Base-by-base conservation (phyloP, 1,140 invertebrate species). In the Drosophila equinoxialis region DNA sequence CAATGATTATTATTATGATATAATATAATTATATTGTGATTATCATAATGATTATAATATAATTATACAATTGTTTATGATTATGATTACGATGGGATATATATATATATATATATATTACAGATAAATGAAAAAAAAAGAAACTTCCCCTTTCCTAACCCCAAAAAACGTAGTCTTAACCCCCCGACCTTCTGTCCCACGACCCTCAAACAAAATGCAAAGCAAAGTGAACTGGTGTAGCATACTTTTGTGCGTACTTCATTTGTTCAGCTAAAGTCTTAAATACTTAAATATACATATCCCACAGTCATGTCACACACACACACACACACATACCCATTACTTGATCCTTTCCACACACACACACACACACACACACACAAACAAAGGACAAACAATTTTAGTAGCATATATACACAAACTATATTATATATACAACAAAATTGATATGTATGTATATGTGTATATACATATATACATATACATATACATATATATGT, bases 171-270 rank as follows among this genome's bases (percentile, higher is more conserved):
- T 48, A 48, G 14, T 17, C 8, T 17, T 17, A 76, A 62, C 67
- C 48, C 23, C 60, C 30, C 4, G 10, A 0, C 17, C 1, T 35
- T 33, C 33, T 35, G 11, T 17, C 26, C 45, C 71, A 23, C 5
- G 14, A 11, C 23, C 26, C 23, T 0, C 3, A 26, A 70, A 37
- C n/a, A 14, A 39, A 61, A 39, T 13, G 61, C 72, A 71, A 71
- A 78, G 72, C 72, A 78, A 85, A 83, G 83, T 76, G 79, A 87
- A 87, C 75, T 79, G 71, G 75, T 71, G 65, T 72, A 82, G 79
- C 69, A 71, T 79, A 67, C 68, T 77, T 82, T 87, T 83, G 69
- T 76, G 82, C 83, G 79, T 65, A 8, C 45, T 23, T 51, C 45
- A 23, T 51, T 23, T 51, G 17, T 48, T 48, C 14, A 14, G 4